phyloP scores from a whole-genome alignment of 2,888 invertebrate species.

The Galerucella pusilla region DNA sequence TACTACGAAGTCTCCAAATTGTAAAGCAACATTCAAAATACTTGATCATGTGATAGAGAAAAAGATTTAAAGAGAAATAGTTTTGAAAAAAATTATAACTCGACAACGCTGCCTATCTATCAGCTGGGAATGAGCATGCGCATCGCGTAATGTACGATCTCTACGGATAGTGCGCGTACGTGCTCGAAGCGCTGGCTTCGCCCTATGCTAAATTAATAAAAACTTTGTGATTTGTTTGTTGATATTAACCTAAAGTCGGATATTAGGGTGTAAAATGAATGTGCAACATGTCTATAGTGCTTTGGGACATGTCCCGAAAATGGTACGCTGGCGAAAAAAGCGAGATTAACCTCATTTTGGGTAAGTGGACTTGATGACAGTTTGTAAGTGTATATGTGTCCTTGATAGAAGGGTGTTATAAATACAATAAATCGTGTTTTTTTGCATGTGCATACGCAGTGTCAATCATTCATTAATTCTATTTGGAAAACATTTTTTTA shows the following conservation, averaged over 20 bases:
- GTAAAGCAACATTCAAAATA: too few species aligned
- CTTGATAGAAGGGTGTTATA: slow-evolving; percentile 58
- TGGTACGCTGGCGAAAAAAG: slow-evolving; percentile 48
- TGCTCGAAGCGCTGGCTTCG: slow-evolving; percentile 53
- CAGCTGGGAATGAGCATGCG: slow-evolving; percentile 48
- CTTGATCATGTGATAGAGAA: not conserved
- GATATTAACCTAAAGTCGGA: slow-evolving; percentile 62
- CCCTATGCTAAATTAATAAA: slow-evolving; percentile 57
- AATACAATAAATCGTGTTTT: slow-evolving; percentile 39
- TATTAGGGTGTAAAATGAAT: slow-evolving; percentile 53
- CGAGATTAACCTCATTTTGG: slow-evolving; percentile 59
- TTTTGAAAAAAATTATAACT: not conserved
- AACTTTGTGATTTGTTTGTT: slow-evolving; percentile 61
- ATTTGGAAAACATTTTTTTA: not conserved
- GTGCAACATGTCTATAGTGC: slow-evolving; percentile 46
- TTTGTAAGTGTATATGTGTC: slow-evolving; percentile 50
- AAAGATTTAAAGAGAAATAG: not conserved
- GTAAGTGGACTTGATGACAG: slow-evolving; percentile 58
- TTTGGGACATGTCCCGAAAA: slow-evolving; percentile 43
- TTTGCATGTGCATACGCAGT: slow-evolving; percentile 37
- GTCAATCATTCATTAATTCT: slow-evolving; percentile 27
- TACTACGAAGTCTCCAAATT: too few species aligned
- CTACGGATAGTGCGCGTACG: slow-evolving; percentile 59
- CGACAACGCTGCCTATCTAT: slow-evolving; percentile 33
- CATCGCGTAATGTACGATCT: slow-evolving; percentile 43